These are phyloP conservation scores for Pentamera pediparva DNA, from an alignment of 53 echinoderm and acorn worm genomes.

Conservation along the genomic window DNA sequence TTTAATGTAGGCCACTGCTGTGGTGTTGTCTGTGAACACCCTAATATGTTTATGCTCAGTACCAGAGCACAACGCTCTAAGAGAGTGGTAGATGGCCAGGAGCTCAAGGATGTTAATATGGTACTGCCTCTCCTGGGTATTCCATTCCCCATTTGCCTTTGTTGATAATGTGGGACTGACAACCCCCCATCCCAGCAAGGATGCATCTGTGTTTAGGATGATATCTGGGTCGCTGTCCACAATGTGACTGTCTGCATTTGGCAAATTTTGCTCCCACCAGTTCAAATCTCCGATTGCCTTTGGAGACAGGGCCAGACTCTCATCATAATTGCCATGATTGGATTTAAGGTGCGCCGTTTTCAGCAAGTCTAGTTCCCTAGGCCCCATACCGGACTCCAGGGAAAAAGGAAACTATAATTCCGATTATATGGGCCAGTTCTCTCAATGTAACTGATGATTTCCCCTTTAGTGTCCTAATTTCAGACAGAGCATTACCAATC, in stretches of 20 bases:
- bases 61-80: background rate
- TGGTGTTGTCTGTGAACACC: background rate
- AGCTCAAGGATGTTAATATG: background rate
- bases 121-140: background rate
- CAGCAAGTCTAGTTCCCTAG: background rate
- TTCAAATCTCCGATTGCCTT: background rate
- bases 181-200: slow-evolving; percentile 22
- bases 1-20: background rate
- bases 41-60: background rate
- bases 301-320: background rate
- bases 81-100: background rate
- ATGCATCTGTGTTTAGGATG: slow-evolving; percentile 5
- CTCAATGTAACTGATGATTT: background rate
- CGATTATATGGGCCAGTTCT: background rate
- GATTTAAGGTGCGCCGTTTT: background rate
- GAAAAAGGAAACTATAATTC: background rate
- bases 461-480: no score
- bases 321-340: background rate
- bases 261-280: slow-evolving; percentile 23
- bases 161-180: background rate
- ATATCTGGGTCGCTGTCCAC: background rate
- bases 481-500: no score
- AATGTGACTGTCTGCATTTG: slow-evolving; percentile 4
- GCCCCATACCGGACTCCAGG: background rate
- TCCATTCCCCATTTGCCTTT: background rate